phyloP scores from a whole-genome alignment of 2,113 vertebrate species.

The Pardalotus punctatus region DNA sequence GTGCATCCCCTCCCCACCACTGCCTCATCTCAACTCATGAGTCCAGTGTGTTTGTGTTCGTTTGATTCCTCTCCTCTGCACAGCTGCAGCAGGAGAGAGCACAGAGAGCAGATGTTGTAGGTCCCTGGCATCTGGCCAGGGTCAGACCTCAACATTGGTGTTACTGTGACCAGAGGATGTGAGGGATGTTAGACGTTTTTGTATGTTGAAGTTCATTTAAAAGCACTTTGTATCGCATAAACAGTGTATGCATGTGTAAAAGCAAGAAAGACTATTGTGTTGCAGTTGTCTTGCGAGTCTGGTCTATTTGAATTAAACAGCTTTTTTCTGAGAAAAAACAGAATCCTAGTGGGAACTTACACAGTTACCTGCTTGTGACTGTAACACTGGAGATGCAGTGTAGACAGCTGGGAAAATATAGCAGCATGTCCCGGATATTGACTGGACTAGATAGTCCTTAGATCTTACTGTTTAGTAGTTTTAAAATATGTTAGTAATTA shows the following conservation, averaged over 20 bases:
- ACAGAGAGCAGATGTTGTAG: too few species aligned
- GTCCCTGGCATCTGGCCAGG: too few species aligned
- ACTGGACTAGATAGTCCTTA: not conserved
- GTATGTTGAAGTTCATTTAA: not conserved
- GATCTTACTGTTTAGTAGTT: not conserved
- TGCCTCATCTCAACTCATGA: too few species aligned
- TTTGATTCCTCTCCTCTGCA: too few species aligned
- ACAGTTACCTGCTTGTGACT: not conserved
- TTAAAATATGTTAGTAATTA: not conserved
- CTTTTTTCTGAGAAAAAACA: not conserved
- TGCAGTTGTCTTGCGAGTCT: rapidly evolving
- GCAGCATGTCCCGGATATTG: not conserved
- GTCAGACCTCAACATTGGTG: too few species aligned
- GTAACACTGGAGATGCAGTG: not conserved
- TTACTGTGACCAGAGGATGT: not conserved
- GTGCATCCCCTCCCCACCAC: too few species aligned
- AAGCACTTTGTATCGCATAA: not conserved
- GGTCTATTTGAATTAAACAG: not conserved
- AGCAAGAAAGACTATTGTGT: not conserved
- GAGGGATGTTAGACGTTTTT: not conserved
- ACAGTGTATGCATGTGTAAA: not conserved
- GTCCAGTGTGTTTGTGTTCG: too few species aligned
- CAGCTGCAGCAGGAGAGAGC: too few species aligned
- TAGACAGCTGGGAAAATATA: not conserved
- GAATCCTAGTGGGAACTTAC: not conserved